Percentiles rank a stretch among this genome's conserved stretches.
Conservation (phyloP, 35 echinoderm and acorn worm species). For the Apostichopus parvimensis region DNA sequence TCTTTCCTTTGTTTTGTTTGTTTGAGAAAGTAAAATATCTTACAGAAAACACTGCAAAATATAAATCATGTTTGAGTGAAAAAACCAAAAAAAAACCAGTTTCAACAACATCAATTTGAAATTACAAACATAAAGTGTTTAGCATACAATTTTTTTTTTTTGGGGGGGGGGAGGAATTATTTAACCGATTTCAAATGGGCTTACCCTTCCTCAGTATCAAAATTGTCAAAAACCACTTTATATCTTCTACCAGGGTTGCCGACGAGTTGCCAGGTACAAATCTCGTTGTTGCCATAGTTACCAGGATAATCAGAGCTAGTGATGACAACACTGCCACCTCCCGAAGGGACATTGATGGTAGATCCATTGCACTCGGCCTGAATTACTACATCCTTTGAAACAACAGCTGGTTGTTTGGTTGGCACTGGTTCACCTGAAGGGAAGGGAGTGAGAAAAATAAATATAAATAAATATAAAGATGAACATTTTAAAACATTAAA, state of each 20-base stretch:
- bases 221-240: conserved; percentile 43
- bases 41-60: no score
- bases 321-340: conserved; percentile 34
- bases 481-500: no score
- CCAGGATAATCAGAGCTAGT: conserved; percentile 65
- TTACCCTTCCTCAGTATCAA: conserved; percentile 57
- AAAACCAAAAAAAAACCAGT: no score
- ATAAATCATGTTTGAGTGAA: no score
- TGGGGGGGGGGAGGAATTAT: background rate
- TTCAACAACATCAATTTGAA: no score
- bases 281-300: conserved; percentile 57
- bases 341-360: conserved; percentile 46
- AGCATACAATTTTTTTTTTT: background rate
- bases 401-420: conserved; percentile 17
- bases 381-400: conserved; percentile 12
- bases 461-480: background rate
- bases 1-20: no score
- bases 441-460: background rate
- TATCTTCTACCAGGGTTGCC: conserved; percentile 54
- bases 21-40: no score
- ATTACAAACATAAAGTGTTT: no score
- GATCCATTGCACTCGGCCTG: conserved; percentile 60
- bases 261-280: conserved; percentile 60
- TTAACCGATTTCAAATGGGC: background rate
- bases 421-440: background rate